Conservation (phyloP, 2,113 vertebrate species). For the Amblyornis subalaris region DNA sequence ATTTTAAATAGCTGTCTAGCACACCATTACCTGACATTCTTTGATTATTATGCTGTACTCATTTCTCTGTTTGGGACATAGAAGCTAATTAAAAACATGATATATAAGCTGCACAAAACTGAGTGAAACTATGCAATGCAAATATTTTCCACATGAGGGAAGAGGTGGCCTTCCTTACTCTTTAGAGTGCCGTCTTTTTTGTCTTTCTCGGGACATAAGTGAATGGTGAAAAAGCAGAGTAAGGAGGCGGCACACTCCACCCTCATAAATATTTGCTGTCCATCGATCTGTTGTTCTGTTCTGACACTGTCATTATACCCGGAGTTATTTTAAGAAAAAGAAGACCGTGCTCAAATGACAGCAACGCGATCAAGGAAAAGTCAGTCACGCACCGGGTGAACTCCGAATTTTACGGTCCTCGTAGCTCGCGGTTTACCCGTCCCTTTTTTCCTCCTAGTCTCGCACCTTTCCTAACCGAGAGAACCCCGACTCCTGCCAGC, state of each 20-base stretch:
- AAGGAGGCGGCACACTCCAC: not conserved
- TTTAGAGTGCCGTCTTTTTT: not conserved
- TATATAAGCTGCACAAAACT: not conserved
- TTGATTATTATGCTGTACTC: not conserved
- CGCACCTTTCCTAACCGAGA: not conserved
- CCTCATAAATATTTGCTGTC: slow-evolving; percentile 23
- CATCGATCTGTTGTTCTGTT: not conserved
- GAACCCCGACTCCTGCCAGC: not conserved
- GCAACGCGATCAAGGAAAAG: not conserved
- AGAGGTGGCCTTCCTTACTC: slow-evolving; percentile 16
- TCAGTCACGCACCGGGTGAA: not conserved
- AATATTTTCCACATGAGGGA: slow-evolving; percentile 55
- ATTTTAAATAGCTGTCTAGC: not conserved
- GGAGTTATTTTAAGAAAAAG: slow-evolving; percentile 23
- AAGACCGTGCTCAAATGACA: not conserved
- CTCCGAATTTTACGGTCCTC: not conserved
- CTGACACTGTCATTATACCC: not conserved
- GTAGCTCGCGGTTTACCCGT: not conserved
- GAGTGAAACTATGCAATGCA: slow-evolving; percentile 40
- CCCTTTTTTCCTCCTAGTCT: not conserved
- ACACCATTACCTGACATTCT: not conserved
- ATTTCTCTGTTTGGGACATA: not conserved
- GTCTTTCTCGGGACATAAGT: not conserved
- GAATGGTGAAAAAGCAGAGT: not conserved
- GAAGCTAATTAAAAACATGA: not conserved